Evolutionary conservation across 2,797 vertebrate genomes (phyloP).

Genomic region (Cercopithecus diana): DNA sequence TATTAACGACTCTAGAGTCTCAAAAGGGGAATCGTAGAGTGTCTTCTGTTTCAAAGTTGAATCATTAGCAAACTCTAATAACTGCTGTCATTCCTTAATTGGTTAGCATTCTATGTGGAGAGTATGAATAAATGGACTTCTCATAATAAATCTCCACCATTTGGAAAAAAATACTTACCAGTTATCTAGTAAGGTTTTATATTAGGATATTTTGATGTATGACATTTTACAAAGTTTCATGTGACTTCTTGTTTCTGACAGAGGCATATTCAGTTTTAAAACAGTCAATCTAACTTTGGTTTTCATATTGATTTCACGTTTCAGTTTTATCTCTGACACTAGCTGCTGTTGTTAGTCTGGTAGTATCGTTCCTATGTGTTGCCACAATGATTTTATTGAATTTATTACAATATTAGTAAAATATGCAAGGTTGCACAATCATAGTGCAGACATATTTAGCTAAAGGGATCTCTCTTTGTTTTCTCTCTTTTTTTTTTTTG

Average conservation of each 20-base stretch:
- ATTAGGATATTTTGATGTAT: neutral
- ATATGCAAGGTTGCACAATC: too few species aligned
- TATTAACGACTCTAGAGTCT: neutral
- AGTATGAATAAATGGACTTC: neutral
- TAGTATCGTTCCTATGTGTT: rapidly evolving
- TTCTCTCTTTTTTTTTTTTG: too few species aligned
- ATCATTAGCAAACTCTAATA: neutral
- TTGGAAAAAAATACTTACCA: neutral
- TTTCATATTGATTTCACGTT: neutral
- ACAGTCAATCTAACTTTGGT: neutral
- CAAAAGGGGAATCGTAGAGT: neutral
- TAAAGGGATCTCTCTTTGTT: neutral
- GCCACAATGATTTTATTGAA: neutral
- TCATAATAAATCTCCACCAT: neutral
- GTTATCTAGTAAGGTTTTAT: neutral
- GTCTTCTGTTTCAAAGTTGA: neutral
- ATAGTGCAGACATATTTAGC: neutral
- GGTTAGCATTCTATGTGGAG: neutral
- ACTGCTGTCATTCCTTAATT: neutral
- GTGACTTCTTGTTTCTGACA: neutral
- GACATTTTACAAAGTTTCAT: neutral
- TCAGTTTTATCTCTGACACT: neutral
- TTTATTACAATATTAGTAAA: neutral
- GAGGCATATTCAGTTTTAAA: neutral
- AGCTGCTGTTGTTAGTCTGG: neutral